phyloP scores from a whole-genome alignment of 2,797 vertebrate genomes.

The Valencia hispanica region DNA sequence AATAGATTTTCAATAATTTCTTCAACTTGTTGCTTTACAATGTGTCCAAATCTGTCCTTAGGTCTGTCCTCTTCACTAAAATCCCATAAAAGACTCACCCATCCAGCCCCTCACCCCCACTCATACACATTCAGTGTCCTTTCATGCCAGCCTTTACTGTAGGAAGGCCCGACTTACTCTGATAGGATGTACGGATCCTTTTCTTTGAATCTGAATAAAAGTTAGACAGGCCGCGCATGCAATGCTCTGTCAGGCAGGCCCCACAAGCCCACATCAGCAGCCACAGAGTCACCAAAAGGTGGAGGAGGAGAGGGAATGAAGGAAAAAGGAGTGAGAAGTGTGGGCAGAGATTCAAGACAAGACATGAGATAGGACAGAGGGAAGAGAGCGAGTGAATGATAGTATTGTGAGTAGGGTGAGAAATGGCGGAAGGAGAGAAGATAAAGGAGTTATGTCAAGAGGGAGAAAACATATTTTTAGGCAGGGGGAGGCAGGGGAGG shows the following conservation, averaged over 20 bases:
- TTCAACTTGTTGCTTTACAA: constrained; percentile 41
- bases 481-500: constrained; percentile 5
- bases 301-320: constrained; percentile 33
- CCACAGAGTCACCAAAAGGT: constrained; percentile 83
- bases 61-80: constrained; percentile 14
- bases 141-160: constrained; percentile 40
- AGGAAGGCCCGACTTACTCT: constrained; percentile 92
- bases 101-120: constrained; percentile 6
- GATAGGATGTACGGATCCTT: constrained; percentile 99
- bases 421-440: constrained; percentile 58
- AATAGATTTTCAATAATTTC: constrained; percentile 60
- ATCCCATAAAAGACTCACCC: constrained; percentile 25
- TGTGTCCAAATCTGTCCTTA: constrained; percentile 14
- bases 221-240: constrained; percentile 99
- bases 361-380: constrained; percentile 8
- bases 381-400: constrained; percentile 7
- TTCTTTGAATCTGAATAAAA: constrained; percentile 99
- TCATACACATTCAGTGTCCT: constrained; percentile 36
- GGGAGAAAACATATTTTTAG: constrained; percentile 17
- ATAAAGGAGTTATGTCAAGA: constrained; percentile 60
- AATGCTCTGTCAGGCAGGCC: constrained; percentile 94
- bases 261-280: constrained; percentile 93
- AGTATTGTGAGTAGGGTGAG: not conserved
- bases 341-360: constrained; percentile 18
- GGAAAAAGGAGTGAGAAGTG: constrained; percentile 10